These are phyloP conservation scores for Cephus sareptanus DNA, from an alignment of 2,888 invertebrate genomes.

Conservation along the genomic window DNA sequence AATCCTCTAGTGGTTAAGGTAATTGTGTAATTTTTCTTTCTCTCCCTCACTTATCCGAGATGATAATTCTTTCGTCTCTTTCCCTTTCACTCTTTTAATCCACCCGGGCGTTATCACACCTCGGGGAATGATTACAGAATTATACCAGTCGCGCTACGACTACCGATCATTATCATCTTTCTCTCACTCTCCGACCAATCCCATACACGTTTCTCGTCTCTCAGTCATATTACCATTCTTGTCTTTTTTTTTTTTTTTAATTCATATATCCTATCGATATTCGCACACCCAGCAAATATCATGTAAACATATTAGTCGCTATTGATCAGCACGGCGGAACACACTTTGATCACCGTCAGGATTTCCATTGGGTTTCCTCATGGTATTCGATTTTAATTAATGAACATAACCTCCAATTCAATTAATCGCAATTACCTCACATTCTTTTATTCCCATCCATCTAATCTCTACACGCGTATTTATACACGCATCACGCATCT, in stretches of 20 bases:
- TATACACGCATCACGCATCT: background rate
- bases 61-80: background rate
- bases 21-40: constrained; percentile 4
- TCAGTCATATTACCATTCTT: background rate
- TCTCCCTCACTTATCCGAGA: background rate
- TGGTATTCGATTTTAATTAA: background rate
- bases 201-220: background rate
- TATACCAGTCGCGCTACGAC: background rate
- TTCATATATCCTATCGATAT: background rate
- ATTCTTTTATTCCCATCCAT: background rate
- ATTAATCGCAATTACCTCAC: background rate
- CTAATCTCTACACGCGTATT: background rate
- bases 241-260: background rate
- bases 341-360: background rate
- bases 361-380: background rate
- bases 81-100: background rate
- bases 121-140: background rate
- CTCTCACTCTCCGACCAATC: background rate
- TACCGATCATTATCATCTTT: constrained; percentile 16
- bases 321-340: background rate
- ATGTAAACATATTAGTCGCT: background rate
- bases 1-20: constrained; percentile 10
- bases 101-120: background rate
- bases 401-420: background rate
- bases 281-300: background rate